Base-by-base conservation (phyloP, 2,113 vertebrate species). In the Taurulus bubalis region DNA sequence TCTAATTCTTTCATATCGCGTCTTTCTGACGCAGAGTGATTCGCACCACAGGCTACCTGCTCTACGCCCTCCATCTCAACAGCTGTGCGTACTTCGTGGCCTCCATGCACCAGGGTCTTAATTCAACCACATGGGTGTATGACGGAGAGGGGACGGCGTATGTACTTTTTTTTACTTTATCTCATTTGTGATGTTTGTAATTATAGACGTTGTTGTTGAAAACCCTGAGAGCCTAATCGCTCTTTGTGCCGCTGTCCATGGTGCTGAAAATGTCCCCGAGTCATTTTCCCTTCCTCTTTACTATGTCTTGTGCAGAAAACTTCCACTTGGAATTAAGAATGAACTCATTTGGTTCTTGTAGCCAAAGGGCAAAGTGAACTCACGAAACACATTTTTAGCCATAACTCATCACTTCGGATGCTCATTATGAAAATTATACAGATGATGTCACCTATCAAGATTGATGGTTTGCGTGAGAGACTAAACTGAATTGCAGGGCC, bases 21-120 rank as follows among this genome's bases (percentile, higher is more conserved):
- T 73, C 15, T 74, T 18, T 73, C 14, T 24, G 49, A 89, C 81
- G 36, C 81, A 99, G 97, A 94, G 95, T 98, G 72, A 92, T 95
- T 77, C 96, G 96, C 32, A 99, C 97, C 73, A 97, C 95, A 56
- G 97, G 97, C 64, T 98, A 98, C 83, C 94, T 99, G 86, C 92
- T 99, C 56, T 99, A 91, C 79, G 85, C 90, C 51, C 93, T 99
- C 59, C 97, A 99, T 30, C 6, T 98, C 71, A 99, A 99, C 16
- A 95, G 97, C 65, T 98, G 97, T 30, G 0, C 91, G 0, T 99
- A 95, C 90, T 99, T 96, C 1, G 90, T 95, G 75, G 97, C 96
- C 55, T 99, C 97, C 1, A 49, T 89, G 10, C 93, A 95, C 7
- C 94, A 97, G 92, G 98, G 97, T 36, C 88, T 99, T 9, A 95